Conservation (phyloP, 30 jellyfish, hydroid and myxozoan species). For the Mastigias papua region DNA sequence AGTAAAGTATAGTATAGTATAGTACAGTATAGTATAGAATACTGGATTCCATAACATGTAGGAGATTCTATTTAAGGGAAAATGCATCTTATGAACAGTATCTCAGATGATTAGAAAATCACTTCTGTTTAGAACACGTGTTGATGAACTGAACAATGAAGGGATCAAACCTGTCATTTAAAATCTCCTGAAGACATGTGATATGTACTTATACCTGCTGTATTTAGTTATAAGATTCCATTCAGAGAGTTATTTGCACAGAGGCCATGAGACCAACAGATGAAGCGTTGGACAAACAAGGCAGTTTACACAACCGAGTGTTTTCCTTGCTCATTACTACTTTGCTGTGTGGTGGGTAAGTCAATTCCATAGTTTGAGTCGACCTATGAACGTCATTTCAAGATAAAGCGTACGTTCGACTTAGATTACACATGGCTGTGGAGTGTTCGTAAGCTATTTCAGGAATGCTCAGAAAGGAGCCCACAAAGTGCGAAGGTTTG, state of each 20-base stretch:
- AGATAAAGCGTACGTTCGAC: too few species aligned
- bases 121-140: neutral
- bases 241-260: neutral
- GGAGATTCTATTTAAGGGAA: too few species aligned
- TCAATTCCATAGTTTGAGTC: neutral
- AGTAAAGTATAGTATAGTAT: too few species aligned
- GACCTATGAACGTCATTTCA: neutral
- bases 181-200: neutral
- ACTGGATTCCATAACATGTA: too few species aligned
- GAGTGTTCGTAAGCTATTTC: too few species aligned
- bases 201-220: neutral
- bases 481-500: too few species aligned
- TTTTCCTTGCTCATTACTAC: neutral
- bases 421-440: too few species aligned
- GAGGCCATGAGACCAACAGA: neutral
- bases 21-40: too few species aligned
- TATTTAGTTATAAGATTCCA: neutral
- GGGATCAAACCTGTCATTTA: neutral
- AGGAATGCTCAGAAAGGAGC: too few species aligned
- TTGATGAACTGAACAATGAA: neutral
- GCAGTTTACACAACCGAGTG: neutral
- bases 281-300: neutral
- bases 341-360: neutral
- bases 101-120: neutral
- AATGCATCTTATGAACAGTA: too few species aligned